Evolutionary conservation across 2,797 vertebrate species (phyloP), one percentile per base, ranked within the genome.

Genomic region (Peromyscus melanophrys): DNA sequence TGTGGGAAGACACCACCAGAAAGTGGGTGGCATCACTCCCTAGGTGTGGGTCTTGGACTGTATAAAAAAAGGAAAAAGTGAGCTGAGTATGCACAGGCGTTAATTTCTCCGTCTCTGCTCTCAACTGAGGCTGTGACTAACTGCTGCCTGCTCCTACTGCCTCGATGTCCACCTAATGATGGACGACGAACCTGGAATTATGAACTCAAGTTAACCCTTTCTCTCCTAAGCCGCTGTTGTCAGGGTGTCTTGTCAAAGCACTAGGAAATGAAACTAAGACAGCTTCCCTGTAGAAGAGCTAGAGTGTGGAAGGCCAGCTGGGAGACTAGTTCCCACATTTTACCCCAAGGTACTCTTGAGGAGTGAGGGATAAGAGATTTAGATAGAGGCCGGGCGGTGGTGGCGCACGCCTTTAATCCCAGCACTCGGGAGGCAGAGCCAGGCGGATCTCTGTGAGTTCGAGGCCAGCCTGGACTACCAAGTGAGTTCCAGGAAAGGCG

Each of bases 281-380:
- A 34, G 12, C 21, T 69, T 84, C 29, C 11, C 76, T 73, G 31
- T 43, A 77, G 71, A 89, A 96, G 86, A 88, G 46, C 29, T 96
- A 80, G 82, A 73, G 21, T 49, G 13, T 52, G 52, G 52, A 13
- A 52, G 52, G 52, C 52, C 52, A 52, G 13, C 52, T 52, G 52
- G 52, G 52, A 52, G 52, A 52, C 52, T 52, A 3, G 52, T 14
- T 52, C 52, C 52, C 52, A 52, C 52, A 52, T 52, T 52, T 52
- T 52, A 52, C 52, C 52, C 13, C 52, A 52, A 52, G 52, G 12
- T 52, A 52, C 52, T 52, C 52, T 52, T 52, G 52, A 52, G 52
- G 52, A 14, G 52, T 52, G 13, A 52, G 13, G 52, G 52, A 52
- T 52, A 52, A 52, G 52, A 52, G 52, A 52, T 52, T 52, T 52